phyloP scores from a whole-genome alignment of 2,113 vertebrate genomes.

The Pterocles orientalis region DNA sequence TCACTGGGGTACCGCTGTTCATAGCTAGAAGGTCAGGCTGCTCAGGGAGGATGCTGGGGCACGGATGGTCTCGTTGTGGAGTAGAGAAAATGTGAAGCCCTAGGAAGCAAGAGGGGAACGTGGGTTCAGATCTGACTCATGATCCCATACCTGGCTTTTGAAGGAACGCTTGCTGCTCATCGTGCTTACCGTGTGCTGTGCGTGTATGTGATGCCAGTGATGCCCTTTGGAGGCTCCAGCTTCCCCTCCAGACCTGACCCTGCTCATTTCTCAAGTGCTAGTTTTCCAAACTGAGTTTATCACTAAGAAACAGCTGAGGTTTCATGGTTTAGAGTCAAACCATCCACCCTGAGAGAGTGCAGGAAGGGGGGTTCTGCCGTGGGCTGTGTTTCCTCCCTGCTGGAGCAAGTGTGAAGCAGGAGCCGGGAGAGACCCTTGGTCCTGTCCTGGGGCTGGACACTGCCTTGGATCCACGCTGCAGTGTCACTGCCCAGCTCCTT shows the following conservation, averaged over 20 bases:
- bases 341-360: background rate
- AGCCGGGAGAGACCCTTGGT: background rate
- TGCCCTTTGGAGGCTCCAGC: background rate
- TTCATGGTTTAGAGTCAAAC: background rate
- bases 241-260: background rate
- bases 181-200: accelerated
- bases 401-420: background rate
- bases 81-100: background rate
- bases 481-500: background rate
- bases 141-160: background rate
- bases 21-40: background rate
- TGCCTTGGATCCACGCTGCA: background rate
- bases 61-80: background rate
- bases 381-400: background rate
- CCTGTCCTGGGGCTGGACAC: background rate
- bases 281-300: background rate
- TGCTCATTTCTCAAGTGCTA: background rate
- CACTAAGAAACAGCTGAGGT: background rate
- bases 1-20: background rate
- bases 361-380: background rate
- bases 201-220: accelerated
- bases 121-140: accelerated
- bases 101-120: background rate
- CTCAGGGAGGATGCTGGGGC: background rate
- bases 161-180: background rate